phyloP scores from a whole-genome alignment of 2,113 vertebrate genomes.

The Chaetorhynchus papuensis region DNA sequence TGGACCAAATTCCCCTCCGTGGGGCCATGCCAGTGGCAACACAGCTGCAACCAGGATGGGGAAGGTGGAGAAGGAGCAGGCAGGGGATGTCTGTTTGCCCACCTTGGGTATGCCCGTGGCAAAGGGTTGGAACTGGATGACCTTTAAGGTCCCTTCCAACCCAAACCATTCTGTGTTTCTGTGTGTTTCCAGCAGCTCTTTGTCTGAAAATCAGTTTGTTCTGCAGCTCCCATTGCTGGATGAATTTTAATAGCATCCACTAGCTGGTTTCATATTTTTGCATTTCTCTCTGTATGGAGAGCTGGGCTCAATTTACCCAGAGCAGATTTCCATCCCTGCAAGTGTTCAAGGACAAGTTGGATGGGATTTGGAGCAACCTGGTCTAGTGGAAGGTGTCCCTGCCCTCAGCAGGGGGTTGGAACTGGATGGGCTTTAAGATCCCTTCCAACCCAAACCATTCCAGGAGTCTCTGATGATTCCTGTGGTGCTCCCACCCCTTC shows the following conservation, averaged over 20 bases:
- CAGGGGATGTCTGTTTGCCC: background rate
- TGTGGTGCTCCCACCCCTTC: rapidly evolving
- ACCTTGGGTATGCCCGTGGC: background rate
- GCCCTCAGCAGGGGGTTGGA: rapidly evolving
- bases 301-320: background rate
- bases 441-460: background rate
- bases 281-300: background rate
- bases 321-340: background rate
- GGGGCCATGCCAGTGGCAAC: background rate
- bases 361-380: background rate
- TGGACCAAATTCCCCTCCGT: rapidly evolving
- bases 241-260: background rate
- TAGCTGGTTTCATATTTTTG: background rate
- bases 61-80: background rate
- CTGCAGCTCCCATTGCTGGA: background rate
- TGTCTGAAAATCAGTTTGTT: background rate
- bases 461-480: background rate
- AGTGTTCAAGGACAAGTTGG: background rate
- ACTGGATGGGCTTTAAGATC: background rate
- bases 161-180: background rate
- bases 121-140: background rate
- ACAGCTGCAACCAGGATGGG: rapidly evolving
- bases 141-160: background rate
- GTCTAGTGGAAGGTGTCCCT: background rate
- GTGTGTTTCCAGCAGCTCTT: background rate